Percentiles rank a stretch among this genome's conserved stretches.
These are phyloP conservation scores for Ciconia stormi DNA, from an alignment of 2,113 vertebrate genomes.

Conservation along the genomic window DNA sequence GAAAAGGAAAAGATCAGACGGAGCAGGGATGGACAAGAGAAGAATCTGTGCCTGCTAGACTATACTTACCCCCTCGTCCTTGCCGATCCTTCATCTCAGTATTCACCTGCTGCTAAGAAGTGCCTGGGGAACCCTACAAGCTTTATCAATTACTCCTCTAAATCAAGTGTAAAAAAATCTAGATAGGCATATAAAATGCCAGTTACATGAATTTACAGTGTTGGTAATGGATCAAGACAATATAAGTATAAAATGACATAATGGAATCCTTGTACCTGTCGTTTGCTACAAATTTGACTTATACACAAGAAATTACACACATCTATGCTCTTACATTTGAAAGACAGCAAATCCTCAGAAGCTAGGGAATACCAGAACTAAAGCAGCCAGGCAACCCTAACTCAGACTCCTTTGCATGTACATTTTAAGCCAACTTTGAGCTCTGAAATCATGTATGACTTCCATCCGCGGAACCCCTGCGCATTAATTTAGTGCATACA, in stretches of 20 bases:
- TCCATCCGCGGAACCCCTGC: neutral
- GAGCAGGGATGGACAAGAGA: neutral
- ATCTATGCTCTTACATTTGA: neutral
- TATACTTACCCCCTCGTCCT: too few relatives aligned
- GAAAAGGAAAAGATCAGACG: neutral
- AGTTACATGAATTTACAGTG: neutral
- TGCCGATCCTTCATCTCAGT: neutral
- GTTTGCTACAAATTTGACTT: neutral
- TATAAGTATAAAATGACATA: neutral
- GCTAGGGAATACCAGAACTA: neutral
- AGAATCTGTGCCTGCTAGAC: neutral
- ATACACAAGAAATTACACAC: neutral
- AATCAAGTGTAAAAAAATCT: neutral
- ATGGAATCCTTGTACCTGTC: neutral
- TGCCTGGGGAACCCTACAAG: neutral
- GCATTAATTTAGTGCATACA: neutral
- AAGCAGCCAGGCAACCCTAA: neutral
- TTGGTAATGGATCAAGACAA: neutral
- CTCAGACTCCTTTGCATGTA: neutral
- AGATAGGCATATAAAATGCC: neutral
- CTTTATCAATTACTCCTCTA: neutral
- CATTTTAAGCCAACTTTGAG: neutral
- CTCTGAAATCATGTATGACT: neutral
- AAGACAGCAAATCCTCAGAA: neutral
- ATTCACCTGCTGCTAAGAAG: neutral